Conservation (phyloP, 2,113 vertebrate species). For the Scytalopus superciliaris region DNA sequence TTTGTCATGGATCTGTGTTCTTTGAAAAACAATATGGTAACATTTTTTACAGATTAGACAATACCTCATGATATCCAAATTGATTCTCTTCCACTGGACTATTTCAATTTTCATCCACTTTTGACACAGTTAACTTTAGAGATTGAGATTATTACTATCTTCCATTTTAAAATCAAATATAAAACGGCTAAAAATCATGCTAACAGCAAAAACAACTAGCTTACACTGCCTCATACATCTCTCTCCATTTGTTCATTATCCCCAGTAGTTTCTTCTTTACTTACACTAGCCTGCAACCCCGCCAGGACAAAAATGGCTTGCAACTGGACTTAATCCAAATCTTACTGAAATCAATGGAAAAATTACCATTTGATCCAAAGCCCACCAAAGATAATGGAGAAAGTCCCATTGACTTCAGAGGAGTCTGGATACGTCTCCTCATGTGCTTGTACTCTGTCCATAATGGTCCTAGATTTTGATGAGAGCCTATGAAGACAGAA, state of each 20-base stretch:
- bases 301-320: background rate
- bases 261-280: background rate
- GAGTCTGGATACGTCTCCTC: background rate
- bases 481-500: background rate
- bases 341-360: background rate
- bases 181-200: background rate
- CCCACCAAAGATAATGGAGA: background rate
- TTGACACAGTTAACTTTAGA: background rate
- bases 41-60: background rate
- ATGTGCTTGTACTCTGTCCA: background rate
- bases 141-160: background rate
- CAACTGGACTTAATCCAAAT: background rate
- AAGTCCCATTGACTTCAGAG: background rate
- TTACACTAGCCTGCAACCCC: background rate
- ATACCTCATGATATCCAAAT: background rate
- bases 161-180: background rate
- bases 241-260: background rate
- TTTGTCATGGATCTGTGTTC: background rate
- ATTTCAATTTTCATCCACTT: background rate
- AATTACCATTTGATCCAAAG: background rate
- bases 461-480: background rate
- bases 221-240: background rate
- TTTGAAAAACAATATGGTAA: background rate
- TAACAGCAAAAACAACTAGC: background rate
- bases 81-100: background rate